A percentile compares a stretch with the other conserved stretches of the same genome.
These are phyloP conservation scores for Molossus molossus DNA, from an alignment of 2,797 vertebrate species.

Conservation along the genomic window DNA sequence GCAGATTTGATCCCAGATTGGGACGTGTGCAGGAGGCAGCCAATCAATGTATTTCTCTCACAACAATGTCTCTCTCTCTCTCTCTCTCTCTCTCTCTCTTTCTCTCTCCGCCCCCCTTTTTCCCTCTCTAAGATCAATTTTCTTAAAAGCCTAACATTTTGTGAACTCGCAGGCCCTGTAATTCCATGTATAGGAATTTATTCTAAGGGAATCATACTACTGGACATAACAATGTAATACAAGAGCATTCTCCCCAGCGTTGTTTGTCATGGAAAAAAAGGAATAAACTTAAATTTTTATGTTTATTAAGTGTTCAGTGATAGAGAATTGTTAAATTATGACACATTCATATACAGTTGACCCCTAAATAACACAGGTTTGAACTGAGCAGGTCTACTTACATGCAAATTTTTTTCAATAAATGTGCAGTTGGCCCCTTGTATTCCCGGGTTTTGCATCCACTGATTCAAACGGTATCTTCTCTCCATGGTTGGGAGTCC, in stretches of 20 bases:
- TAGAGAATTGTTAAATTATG: neutral
- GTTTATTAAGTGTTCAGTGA: neutral
- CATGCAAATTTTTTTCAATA: no score
- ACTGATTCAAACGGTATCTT: neutral
- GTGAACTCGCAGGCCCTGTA: neutral
- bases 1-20: no score
- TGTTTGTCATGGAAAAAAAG: neutral
- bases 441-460: neutral
- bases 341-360: neutral
- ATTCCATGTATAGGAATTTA: neutral
- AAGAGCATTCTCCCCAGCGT: neutral
- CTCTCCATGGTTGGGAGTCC: neutral
- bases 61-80: no score
- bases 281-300: neutral
- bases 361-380: neutral
- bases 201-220: neutral
- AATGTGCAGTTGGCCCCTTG: neutral
- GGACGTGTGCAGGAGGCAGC: no score
- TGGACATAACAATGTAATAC: neutral
- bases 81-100: no score
- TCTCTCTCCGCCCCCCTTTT: no score
- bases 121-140: no score
- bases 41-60: no score
- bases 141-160: neutral
- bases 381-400: no score